Evolutionary conservation across 2,797 vertebrate genomes (phyloP).

Genomic region (Masticophis lateralis): DNA sequence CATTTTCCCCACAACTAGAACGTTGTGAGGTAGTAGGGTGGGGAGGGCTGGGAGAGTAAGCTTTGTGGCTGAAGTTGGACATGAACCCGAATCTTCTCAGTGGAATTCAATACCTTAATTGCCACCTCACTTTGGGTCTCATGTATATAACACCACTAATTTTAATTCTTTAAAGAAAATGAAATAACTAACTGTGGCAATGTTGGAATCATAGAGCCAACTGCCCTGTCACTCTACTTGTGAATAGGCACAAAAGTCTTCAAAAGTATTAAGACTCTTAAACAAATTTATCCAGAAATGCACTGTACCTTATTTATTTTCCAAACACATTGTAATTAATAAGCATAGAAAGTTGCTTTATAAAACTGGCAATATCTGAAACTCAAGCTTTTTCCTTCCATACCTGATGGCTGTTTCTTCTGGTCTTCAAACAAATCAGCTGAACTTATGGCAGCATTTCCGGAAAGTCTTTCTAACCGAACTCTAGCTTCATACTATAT

Average conservation of each 20-base stretch:
- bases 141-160: not conserved
- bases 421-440: conserved; percentile 92
- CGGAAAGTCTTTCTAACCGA: conserved; percentile 84
- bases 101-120: too few species aligned
- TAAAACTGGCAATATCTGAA: not conserved
- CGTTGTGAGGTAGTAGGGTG: not conserved
- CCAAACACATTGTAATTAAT: not conserved
- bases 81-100: too few species aligned
- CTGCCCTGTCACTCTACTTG: not conserved
- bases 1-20: not conserved
- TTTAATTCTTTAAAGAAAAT: not conserved
- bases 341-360: not conserved
- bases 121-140: not conserved
- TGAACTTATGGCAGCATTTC: conserved; percentile 87
- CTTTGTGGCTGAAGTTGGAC: not conserved
- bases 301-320: not conserved
- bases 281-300: not conserved
- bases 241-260: not conserved
- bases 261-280: not conserved
- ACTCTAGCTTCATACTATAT: conserved; percentile 85
- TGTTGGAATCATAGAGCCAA: not conserved
- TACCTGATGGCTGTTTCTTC: conserved; percentile 82
- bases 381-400: not conserved
- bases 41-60: not conserved
- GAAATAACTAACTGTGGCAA: not conserved